These are phyloP conservation scores for Hyposoter dolosus DNA, from an alignment of 2,888 invertebrate species.

Conservation along the genomic window DNA sequence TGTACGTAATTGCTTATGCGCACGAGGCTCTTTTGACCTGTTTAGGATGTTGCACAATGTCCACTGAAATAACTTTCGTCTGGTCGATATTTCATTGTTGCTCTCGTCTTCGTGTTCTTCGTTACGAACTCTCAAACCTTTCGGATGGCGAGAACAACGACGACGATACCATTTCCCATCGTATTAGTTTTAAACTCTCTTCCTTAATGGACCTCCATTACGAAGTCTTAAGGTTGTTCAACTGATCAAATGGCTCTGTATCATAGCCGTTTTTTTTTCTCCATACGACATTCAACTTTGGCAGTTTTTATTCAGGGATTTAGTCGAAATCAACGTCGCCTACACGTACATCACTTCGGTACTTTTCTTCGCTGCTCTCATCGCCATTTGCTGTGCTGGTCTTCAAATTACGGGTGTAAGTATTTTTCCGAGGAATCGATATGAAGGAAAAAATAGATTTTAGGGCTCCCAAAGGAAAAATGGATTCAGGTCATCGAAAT, in stretches of 20 bases:
- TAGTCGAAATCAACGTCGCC: slow-evolving; percentile 62
- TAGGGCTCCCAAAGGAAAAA: neutral
- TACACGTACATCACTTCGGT: slow-evolving; percentile 68
- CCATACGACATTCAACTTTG: slow-evolving; percentile 24
- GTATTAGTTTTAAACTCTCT: slow-evolving; percentile 44
- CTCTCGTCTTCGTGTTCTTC: slow-evolving; percentile 61
- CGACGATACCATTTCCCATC: neutral
- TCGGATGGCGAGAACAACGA: neutral
- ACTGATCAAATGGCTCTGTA: neutral
- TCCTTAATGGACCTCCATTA: slow-evolving; percentile 60
- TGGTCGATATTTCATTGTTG: slow-evolving; percentile 68
- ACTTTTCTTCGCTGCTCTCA: slow-evolving; percentile 67
- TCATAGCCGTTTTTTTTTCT: neutral
- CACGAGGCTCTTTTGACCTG: slow-evolving; percentile 57
- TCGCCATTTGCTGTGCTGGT: slow-evolving; percentile 70
- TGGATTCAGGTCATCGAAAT: neutral
- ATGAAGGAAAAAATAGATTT: too few relatives aligned
- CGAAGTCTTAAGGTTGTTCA: slow-evolving; percentile 62
- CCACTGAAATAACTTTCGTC: slow-evolving; percentile 68
- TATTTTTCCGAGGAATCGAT: neutral
- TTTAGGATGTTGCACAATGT: slow-evolving; percentile 58
- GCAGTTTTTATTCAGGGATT: slow-evolving; percentile 60
- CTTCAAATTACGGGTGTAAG: slow-evolving; percentile 68
- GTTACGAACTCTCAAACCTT: slow-evolving; percentile 18
- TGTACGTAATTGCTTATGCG: slow-evolving; percentile 60